Evolutionary conservation across 92 coral and sea anemone genomes (phyloP).

Genomic region (Epizoanthus rinbou): DNA sequence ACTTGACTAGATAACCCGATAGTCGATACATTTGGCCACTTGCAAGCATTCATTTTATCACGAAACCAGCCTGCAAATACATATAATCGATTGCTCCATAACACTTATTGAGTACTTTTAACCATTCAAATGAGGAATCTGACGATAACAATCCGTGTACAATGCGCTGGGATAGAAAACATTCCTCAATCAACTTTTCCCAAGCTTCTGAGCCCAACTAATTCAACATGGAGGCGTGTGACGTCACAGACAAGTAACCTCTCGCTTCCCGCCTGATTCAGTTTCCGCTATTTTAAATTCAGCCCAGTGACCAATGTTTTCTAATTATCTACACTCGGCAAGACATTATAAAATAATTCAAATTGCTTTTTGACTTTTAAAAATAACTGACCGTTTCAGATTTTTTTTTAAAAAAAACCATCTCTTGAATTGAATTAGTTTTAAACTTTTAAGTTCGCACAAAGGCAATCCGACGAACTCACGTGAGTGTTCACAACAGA

Average conservation of each 20-base stretch:
- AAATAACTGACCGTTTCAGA: too few species aligned
- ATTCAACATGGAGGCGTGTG: slow-evolving; percentile 31
- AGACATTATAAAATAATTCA: too few species aligned
- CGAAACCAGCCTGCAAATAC: background rate
- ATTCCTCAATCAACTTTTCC: slow-evolving; percentile 36
- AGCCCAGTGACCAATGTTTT: too few species aligned
- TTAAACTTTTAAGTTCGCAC: too few species aligned
- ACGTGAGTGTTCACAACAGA: too few species aligned
- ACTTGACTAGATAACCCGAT: background rate
- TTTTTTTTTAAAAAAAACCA: too few species aligned
- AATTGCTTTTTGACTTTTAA: too few species aligned
- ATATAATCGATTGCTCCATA: background rate
- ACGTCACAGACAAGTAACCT: slow-evolving; percentile 41
- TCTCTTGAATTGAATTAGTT: too few species aligned
- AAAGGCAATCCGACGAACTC: too few species aligned
- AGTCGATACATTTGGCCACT: slow-evolving; percentile 27
- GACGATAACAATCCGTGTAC: background rate
- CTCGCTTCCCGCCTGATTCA: slow-evolving; percentile 15
- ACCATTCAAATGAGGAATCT: background rate
- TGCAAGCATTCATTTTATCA: background rate
- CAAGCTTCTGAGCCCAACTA: slow-evolving; percentile 1
- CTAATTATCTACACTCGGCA: too few species aligned
- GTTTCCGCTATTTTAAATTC: too few species aligned
- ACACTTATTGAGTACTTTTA: background rate
- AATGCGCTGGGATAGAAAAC: background rate